phyloP scores from a whole-genome alignment of 2,113 vertebrate species.

The Chloropsis cyanopogon region DNA sequence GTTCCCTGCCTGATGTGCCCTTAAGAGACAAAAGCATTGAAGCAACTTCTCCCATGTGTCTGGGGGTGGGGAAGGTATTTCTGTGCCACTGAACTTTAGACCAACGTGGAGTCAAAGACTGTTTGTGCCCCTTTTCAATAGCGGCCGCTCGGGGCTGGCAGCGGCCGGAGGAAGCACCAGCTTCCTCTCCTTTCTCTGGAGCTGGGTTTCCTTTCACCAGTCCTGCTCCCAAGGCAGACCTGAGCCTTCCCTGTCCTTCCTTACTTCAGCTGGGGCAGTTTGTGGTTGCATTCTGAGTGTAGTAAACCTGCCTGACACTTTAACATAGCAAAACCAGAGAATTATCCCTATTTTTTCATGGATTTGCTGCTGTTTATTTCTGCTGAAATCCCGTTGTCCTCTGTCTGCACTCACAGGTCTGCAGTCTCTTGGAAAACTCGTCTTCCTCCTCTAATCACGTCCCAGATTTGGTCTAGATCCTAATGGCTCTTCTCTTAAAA shows the following conservation, averaged over 20 bases:
- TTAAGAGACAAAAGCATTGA: neutral
- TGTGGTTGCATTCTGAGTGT: neutral
- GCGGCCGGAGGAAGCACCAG: neutral
- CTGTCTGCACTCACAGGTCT: neutral
- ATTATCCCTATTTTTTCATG: neutral
- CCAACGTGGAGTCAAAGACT: neutral
- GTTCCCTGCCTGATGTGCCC: neutral
- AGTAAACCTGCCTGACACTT: neutral
- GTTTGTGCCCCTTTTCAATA: neutral
- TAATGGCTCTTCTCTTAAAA: neutral
- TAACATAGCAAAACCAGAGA: neutral
- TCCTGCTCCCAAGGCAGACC: neutral
- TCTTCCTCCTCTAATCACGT: neutral
- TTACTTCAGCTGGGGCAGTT: neutral
- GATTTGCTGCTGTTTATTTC: neutral
- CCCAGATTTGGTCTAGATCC: neutral
- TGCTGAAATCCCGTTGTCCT: neutral
- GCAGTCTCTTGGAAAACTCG: neutral
- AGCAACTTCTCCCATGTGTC: neutral
- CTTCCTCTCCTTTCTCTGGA: neutral
- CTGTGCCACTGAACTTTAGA: slow-evolving; percentile 31
- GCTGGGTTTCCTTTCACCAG: neutral
- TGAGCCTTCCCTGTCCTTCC: neutral
- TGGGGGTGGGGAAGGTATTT: neutral
- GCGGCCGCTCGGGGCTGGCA: neutral